Evolutionary conservation across 2,888 invertebrate species (phyloP).

Genomic region (Drosophila longiperda): DNA sequence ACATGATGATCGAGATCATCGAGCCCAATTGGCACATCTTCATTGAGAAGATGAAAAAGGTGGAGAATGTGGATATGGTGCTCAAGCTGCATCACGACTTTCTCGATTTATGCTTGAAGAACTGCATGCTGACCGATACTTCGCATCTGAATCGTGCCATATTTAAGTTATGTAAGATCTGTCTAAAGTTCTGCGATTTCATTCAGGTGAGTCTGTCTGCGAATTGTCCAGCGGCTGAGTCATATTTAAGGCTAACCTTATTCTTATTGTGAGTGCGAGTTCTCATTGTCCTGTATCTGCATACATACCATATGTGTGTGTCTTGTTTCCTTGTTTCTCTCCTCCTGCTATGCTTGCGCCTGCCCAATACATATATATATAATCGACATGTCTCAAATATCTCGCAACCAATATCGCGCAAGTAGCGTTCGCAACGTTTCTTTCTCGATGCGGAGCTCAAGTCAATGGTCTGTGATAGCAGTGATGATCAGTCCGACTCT

Average conservation of each 20-base stretch:
- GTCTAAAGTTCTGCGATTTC: constrained; percentile 96
- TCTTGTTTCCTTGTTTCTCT: constrained; percentile 33
- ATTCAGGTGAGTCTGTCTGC: constrained; percentile 90
- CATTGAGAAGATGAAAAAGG: constrained; percentile 93
- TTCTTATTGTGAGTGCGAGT: constrained; percentile 2
- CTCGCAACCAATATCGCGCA: constrained; percentile 3
- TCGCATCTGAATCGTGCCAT: constrained; percentile 92
- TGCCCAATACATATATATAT: constrained; percentile 2
- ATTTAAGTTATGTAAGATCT: constrained; percentile 93
- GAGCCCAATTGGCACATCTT: constrained; percentile 98
- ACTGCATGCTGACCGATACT: constrained; percentile 97
- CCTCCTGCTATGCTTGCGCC: constrained; percentile 20
- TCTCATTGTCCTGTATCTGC: neutral
- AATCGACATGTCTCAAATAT: neutral
- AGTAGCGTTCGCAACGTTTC: constrained; percentile 84
- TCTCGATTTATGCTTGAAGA: constrained; percentile 94
- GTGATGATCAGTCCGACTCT: constrained; percentile 83
- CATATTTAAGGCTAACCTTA: neutral
- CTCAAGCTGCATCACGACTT: constrained; percentile 94
- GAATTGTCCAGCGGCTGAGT: neutral
- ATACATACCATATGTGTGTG: constrained; percentile 2
- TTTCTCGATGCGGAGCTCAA: constrained; percentile 85
- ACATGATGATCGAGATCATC: constrained; percentile 99
- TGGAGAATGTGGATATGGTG: constrained; percentile 94
- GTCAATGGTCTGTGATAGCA: constrained; percentile 84